Evolutionary conservation across 2,888 invertebrate species (phyloP), one percentile per base, ranked within the genome.

Genomic region (Diachrysia chrysitis): DNA sequence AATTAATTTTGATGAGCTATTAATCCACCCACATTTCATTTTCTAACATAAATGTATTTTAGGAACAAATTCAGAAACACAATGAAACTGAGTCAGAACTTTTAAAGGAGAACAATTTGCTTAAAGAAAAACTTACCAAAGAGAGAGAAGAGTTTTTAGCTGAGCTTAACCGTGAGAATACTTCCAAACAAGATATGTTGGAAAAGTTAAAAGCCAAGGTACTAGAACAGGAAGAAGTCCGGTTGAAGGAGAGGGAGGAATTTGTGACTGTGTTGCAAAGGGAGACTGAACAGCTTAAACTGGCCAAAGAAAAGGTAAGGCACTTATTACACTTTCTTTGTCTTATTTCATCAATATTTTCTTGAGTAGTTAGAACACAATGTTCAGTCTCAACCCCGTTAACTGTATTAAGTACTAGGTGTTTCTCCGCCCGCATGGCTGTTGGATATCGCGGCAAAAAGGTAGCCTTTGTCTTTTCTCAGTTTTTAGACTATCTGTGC

Each of bases 151-250:
- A 96, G 57, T 96, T 96, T 76, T 91, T 96, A 54, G 83, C 85
- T 9, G 93, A 93, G 72, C 80, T 96, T 42, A 91, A 89, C 32
- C 88, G 94, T 70, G 96, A 96, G 71, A 95, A 89, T 78, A 87
- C 93, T 14, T 95, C 95, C 1, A 96, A 96, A 88, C 93, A 96
- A 74, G 94, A 94, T 67, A 89, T 95, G 69, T 76, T 96, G 57
- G 90, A 93, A 51, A 95, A 95, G 61, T 89, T 96, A 58, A 93
- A 95, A 72, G 87, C 86, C 3, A 92, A 95, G 62, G 94, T 96
- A 66, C 85, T 83, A n/a, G 93, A 93, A 70, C 95, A 96, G 83
- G 94, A 93, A 68, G 93, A 95, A 62, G 85, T 92, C 23, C 89
- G 94, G 71, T 77, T 92, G 12, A 92, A 88, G 37, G 95, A 95